Percentiles rank a stretch among this genome's conserved stretches.
Conservation (phyloP, 2,797 vertebrate genomes). For the Neosilurus mollespiculum region DNA sequence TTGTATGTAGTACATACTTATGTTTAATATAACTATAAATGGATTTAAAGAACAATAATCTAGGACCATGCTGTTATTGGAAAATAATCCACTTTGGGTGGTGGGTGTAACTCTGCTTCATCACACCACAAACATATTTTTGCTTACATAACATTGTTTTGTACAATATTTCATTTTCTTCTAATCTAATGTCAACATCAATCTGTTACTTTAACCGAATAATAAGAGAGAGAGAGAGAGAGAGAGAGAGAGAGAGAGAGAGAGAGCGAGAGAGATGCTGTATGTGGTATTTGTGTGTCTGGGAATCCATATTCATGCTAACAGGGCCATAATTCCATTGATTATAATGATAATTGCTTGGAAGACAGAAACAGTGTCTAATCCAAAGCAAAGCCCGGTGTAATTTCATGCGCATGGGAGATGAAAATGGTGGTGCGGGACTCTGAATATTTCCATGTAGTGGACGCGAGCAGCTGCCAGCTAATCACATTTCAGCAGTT, state of each 20-base stretch:
- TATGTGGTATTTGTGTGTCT: constrained; percentile 17
- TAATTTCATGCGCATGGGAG: constrained; percentile 64
- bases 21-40: not conserved
- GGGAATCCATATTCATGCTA: constrained; percentile 57
- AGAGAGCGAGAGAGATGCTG: constrained; percentile 20
- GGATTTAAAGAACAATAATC: not conserved
- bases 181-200: too few species aligned
- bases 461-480: constrained; percentile 93
- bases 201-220: constrained; percentile 3
- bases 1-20: too few species aligned
- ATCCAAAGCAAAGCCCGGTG: constrained; percentile 59
- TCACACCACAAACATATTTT: too few species aligned
- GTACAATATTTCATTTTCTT: too few species aligned
- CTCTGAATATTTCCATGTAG: constrained; percentile 88
- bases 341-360: constrained; percentile 65
- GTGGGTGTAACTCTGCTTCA: not conserved
- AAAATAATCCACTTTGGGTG: not conserved
- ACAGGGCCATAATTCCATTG: constrained; percentile 59
- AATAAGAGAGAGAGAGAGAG: not conserved
- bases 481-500: constrained; percentile 90
- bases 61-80: not conserved
- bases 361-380: constrained; percentile 57
- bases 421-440: constrained; percentile 80
- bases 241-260: not conserved
- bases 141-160: too few species aligned